Conservation (phyloP, 2,113 vertebrate genomes). For the Silurus asotus region DNA sequence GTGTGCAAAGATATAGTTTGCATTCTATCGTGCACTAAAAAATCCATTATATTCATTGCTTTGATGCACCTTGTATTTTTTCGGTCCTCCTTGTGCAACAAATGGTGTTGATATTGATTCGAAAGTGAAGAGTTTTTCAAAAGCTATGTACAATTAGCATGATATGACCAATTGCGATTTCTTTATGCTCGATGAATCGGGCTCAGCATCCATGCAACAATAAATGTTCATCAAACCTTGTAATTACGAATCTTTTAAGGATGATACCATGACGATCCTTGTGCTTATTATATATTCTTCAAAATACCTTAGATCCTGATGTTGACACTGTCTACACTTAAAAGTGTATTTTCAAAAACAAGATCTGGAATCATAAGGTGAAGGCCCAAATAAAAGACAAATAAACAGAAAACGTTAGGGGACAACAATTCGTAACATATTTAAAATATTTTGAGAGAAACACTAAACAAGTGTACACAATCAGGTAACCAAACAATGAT, state of each 20-base stretch:
- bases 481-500: not conserved
- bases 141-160: not conserved
- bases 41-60: not conserved
- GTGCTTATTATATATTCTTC: not conserved
- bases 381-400: not conserved
- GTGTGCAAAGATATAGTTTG: not conserved
- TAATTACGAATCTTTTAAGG: not conserved
- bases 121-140: not conserved
- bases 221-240: not conserved
- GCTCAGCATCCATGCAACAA: not conserved
- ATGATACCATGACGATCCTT: not conserved
- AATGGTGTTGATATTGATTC: not conserved
- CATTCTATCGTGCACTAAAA: not conserved
- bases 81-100: too few species aligned
- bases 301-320: not conserved
- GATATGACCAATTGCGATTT: not conserved
- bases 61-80: not conserved
- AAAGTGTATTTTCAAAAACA: not conserved
- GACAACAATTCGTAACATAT: not conserved
- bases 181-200: not conserved
- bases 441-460: not conserved
- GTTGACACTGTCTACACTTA: not conserved
- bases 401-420: not conserved
- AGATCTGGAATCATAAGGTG: not conserved
- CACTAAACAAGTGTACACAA: not conserved